Base-by-base conservation (phyloP, 2,888 invertebrate species). In the Torymus texanus region DNA sequence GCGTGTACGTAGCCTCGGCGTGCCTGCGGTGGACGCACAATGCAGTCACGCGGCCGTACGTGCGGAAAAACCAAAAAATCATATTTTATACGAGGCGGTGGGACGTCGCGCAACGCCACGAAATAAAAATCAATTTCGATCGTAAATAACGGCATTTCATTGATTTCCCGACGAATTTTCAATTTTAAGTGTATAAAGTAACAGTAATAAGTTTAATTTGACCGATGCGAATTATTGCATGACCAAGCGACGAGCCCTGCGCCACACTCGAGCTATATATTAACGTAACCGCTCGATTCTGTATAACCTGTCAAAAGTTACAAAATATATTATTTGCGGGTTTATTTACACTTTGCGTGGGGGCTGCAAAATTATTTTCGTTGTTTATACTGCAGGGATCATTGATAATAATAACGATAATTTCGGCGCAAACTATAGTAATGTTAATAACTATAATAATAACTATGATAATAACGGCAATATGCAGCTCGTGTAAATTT, bases 141-240 rank as follows among this genome's bases (percentile, higher is more conserved):
- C 53, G 71, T 76, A 76, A 76, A 76, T 72, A 73, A 76, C 73
- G 55, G 24, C 24, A 56, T 41, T 74, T 55, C 59, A 72, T 71
- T 75, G 73, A 73, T 80, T 67, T 41, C 41, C 59, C 18, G 55
- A 18, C 41, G 62, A 78, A 78, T 67, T 81, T 81, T 81, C 78
- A 78, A 81, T 81, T 78, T 81, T 75, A 71, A 74, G 70, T 73
- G 24, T 70, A 41, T 77, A 53, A 41, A 75, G 81, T 78, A 51
- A 75, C 78, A 63, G 55, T 78, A 73, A 78, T 81, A 78, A 78
- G 71, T 81, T 78, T 75, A 71, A 67, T 81, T 81, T 78, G 77
- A 78, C 63, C 29, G 74, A 65, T 55, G 62, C 70, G 80, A 80
- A 59, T 80, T 80, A 74, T 70, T 59, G 74, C 14, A 8, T 41